Evolutionary conservation across 2,113 vertebrate species (phyloP).

Genomic region (Pipa parva): DNA sequence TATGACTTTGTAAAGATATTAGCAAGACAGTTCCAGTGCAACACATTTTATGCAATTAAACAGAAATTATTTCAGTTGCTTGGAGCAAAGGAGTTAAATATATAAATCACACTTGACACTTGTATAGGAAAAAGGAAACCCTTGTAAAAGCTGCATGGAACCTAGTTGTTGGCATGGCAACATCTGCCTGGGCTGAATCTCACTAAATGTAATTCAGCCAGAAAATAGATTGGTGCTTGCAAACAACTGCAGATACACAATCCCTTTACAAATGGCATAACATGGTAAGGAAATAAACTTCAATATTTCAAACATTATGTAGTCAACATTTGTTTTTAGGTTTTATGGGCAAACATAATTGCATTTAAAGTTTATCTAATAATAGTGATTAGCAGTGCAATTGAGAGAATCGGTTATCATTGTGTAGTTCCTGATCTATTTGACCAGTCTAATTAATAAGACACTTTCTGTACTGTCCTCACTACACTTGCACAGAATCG

Average conservation of each 20-base stretch:
- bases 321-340: too few relatives aligned
- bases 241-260: constrained; percentile 10
- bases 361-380: too few relatives aligned
- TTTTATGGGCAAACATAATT: too few relatives aligned
- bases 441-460: too few relatives aligned
- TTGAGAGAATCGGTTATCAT: too few relatives aligned
- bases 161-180: constrained; percentile 24
- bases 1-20: too few relatives aligned
- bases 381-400: too few relatives aligned
- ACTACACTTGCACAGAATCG: too few relatives aligned
- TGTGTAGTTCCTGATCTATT: too few relatives aligned
- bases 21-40: too few relatives aligned
- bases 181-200: constrained; percentile 1
- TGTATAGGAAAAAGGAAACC: constrained; percentile 1
- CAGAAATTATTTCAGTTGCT: not conserved
- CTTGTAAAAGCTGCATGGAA: not conserved
- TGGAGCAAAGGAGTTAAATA: not conserved
- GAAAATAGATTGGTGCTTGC: constrained; percentile 10
- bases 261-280: not conserved
- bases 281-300: not conserved
- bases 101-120: not conserved
- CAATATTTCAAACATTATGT: too few relatives aligned
- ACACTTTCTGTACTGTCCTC: too few relatives aligned
- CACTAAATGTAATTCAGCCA: constrained; percentile 22
- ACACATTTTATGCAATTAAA: not conserved